Conservation (phyloP, 2,888 invertebrate species). For the Papilio demoleus region DNA sequence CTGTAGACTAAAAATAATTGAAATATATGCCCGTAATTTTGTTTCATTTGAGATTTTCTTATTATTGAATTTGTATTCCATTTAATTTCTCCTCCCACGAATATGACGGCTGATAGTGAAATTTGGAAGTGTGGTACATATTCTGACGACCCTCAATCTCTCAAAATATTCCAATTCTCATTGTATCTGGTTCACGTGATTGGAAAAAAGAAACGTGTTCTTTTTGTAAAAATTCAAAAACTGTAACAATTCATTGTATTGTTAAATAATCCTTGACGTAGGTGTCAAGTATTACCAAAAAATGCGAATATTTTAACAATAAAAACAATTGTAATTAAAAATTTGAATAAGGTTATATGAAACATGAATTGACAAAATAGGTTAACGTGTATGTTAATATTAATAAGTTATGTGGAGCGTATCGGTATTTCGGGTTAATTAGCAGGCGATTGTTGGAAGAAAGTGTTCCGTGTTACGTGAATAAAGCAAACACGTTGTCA, state of each 20-base stretch:
- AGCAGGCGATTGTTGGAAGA: constrained; percentile 47
- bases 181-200: no score
- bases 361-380: constrained; percentile 11
- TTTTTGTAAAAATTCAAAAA: not conserved
- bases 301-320: not conserved
- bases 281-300: not conserved
- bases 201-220: no score
- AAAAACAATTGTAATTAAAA: not conserved
- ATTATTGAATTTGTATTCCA: no score
- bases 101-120: no score
- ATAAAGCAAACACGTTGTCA: constrained; percentile 49
- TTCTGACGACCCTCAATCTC: no score
- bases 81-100: no score
- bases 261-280: not conserved
- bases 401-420: constrained; percentile 30
- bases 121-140: no score
- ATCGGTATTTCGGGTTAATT: constrained; percentile 46
- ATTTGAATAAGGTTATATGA: constrained; percentile 11
- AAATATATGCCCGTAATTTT: no score
- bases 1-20: no score
- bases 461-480: constrained; percentile 49
- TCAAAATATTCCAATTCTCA: no score
- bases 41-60: no score
- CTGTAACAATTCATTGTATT: not conserved
- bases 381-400: constrained; percentile 44